These are phyloP conservation scores for Steromphala cineraria DNA, from an alignment of 2,888 invertebrate genomes.

Conservation along the genomic window DNA sequence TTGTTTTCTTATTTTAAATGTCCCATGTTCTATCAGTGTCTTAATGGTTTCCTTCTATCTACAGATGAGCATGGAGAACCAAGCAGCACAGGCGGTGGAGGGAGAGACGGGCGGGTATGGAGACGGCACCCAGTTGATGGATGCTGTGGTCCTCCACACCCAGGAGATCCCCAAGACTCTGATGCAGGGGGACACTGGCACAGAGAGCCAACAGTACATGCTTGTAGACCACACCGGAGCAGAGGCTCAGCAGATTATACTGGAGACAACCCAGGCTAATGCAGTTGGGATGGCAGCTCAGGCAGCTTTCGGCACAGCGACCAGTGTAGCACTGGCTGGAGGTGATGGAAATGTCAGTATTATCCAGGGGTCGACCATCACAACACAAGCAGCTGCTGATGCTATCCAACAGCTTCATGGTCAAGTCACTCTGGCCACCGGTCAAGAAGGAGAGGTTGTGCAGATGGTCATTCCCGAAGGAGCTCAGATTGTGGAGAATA, in stretches of 20 bases:
- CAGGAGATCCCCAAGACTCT: slow-evolving; percentile 40
- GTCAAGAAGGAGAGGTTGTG: background rate
- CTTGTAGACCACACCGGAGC: slow-evolving; percentile 1
- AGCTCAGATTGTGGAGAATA: slow-evolving; percentile 12
- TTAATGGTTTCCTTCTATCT: no score
- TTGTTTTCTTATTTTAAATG: no score
- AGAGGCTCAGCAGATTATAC: slow-evolving; percentile 22
- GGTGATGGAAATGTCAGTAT: slow-evolving; percentile 1
- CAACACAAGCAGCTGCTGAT: background rate
- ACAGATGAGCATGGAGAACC: slow-evolving; percentile 12
- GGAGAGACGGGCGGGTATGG: slow-evolving; percentile 14
- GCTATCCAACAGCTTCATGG: background rate
- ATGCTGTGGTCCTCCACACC: slow-evolving; percentile 42
- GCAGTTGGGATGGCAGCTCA: slow-evolving; percentile 3
- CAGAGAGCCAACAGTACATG: slow-evolving; percentile 18
- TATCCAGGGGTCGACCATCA: background rate
- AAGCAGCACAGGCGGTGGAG: background rate
- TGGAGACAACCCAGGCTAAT: slow-evolving; percentile 19
- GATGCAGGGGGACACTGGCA: slow-evolving; percentile 39
- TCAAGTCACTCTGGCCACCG: no score
- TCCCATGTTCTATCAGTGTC: no score
- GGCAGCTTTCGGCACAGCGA: background rate
- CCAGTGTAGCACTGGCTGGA: background rate
- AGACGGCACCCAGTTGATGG: slow-evolving; percentile 26
- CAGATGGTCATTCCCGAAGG: slow-evolving; percentile 16